Conservation (phyloP, 2,888 invertebrate genomes). For the Pocota personata region DNA sequence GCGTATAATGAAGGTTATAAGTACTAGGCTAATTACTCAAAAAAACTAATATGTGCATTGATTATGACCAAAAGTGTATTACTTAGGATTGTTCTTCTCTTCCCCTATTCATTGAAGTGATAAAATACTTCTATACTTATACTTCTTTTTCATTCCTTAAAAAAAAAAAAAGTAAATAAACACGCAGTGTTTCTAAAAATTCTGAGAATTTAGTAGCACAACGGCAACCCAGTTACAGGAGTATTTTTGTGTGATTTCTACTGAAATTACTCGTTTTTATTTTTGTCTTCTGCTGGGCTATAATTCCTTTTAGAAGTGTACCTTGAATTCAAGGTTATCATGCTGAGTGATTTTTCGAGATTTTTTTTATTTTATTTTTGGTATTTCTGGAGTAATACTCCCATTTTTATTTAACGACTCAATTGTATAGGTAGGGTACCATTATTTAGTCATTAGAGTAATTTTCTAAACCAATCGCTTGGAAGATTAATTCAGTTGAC, state of each 20-base stretch:
- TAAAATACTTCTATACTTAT: no score
- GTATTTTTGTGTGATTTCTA: not conserved
- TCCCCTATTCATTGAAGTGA: no score
- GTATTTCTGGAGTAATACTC: not conserved
- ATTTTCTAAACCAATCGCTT: conserved; percentile 1
- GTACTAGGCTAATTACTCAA: no score
- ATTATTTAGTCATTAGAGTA: not conserved
- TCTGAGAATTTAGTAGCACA: not conserved
- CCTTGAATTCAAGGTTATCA: not conserved
- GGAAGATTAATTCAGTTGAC: not conserved
- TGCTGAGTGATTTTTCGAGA: not conserved
- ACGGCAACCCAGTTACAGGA: not conserved
- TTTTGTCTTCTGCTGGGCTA: not conserved
- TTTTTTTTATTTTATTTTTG: not conserved
- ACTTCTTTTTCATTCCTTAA: no score
- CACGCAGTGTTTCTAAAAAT: no score
- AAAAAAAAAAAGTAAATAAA: no score
- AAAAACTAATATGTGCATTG: no score
- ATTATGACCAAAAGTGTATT: no score
- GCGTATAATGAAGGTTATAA: no score
- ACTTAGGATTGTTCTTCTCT: no score
- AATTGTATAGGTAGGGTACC: not conserved
- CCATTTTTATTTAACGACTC: not conserved
- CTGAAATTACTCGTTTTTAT: not conserved
- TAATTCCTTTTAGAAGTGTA: not conserved